Base-by-base conservation (phyloP, 1,140 invertebrate genomes). In the Myzus persicae region DNA sequence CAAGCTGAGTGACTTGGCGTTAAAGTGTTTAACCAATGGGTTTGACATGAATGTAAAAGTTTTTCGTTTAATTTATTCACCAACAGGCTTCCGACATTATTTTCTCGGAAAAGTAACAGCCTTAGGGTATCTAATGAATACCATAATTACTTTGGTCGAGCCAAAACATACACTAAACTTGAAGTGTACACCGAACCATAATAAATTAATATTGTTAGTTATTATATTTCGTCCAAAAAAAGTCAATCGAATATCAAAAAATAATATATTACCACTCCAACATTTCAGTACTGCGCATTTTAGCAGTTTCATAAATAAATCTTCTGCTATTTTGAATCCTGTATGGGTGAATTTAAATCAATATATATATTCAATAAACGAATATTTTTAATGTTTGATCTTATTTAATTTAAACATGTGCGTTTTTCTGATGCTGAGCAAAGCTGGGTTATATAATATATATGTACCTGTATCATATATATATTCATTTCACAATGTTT, bases 21-120 rank as follows among this genome's bases (percentile, higher is more conserved):
- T 44, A 26, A n/a, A 85, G 84, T 44, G 26, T 46, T 85, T 85
- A 85, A 24, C 42, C 42, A 85, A 85, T 85, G 84, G 26, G 1
- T 85, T 85, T 40, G 42, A 85, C 24, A 85, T 44, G 84, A 85
- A 85, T 31, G 31, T 85, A 26, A 40, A 85, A 85, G 82, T 85
- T 85, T 85, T 42, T 44, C 40, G 24, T 85, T 44, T 42, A 85
- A 85, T 85, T 31, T 85, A 85, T 85, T 85, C 84, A 85, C 42
- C 42, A 85, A 42, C 24, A 42, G 84, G 40, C 31, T 85, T 44
- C 84, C 40, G 31, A 85, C 42, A 44, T 44, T 44, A 44, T 85
- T 42, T 85, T 26, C 40, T 42, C 26, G 40, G 11, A 44, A 44
- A 85, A 85, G 38, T 44, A 85, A 85, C 31, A 26, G 42, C 84